A percentile compares a stretch with the other conserved stretches of the same genome.
Evolutionary conservation across 2,888 invertebrate genomes (phyloP).

Genomic region (Phyllotreta striolata): DNA sequence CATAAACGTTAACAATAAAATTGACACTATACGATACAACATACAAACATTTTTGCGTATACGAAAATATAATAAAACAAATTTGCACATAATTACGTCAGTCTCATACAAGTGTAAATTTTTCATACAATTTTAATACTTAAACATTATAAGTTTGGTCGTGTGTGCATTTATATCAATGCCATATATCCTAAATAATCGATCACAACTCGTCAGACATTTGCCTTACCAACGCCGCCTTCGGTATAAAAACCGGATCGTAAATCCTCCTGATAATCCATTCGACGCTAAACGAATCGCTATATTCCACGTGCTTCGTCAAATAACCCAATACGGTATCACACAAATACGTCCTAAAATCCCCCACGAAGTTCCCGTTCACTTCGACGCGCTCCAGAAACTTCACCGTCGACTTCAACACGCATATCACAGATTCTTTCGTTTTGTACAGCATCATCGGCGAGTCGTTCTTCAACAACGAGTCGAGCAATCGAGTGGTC

Average conservation of each 20-base stretch:
- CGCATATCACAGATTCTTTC: conserved; percentile 51
- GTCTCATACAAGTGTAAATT: too few relatives aligned
- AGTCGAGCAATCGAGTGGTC: conserved; percentile 50
- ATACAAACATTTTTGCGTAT: too few relatives aligned
- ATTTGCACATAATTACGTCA: too few relatives aligned
- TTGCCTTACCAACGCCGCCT: background rate
- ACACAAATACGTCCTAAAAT: conserved; percentile 45
- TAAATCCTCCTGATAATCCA: conserved; percentile 46
- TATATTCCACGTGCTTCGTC: conserved; percentile 45
- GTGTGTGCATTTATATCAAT: too few relatives aligned
- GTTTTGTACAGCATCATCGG: conserved; percentile 50
- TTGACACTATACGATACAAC: too few relatives aligned
- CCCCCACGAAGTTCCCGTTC: conserved; percentile 43
- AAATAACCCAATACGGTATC: conserved; percentile 46
- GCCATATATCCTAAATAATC: too few relatives aligned
- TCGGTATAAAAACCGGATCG: conserved; percentile 42
- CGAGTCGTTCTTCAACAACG: conserved; percentile 46
- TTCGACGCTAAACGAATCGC: conserved; percentile 48
- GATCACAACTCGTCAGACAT: too few relatives aligned
- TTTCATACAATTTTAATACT: too few relatives aligned
- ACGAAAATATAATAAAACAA: too few relatives aligned
- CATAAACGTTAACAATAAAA: too few relatives aligned
- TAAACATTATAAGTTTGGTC: too few relatives aligned
- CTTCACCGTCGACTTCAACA: conserved; percentile 47
- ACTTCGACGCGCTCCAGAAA: conserved; percentile 47